Percentiles rank a stretch among this genome's conserved stretches.
phyloP scores from a whole-genome alignment of 2,888 invertebrate genomes.

The Eustalomyia histrio region DNA sequence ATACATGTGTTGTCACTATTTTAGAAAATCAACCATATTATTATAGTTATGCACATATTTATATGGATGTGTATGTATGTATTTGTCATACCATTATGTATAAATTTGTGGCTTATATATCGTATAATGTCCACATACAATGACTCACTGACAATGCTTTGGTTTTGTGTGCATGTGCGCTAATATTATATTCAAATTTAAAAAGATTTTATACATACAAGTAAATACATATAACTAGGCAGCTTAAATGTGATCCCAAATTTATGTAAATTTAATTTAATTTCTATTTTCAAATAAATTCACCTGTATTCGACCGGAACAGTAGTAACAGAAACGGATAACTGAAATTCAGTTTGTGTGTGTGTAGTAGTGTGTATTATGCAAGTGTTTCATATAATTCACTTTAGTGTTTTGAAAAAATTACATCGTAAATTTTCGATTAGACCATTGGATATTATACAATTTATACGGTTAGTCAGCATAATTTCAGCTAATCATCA shows the following conservation, averaged over 20 bases:
- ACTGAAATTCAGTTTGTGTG: background rate
- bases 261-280: slow-evolving; percentile 52
- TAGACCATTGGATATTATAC: slow-evolving; percentile 56
- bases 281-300: slow-evolving; percentile 31
- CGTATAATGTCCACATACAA: background rate
- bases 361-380: slow-evolving; percentile 4
- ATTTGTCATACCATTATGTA: background rate
- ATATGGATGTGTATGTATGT: background rate
- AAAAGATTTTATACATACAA: slow-evolving; percentile 4
- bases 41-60: background rate
- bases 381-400: slow-evolving; percentile 23
- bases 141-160: background rate
- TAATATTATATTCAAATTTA: slow-evolving; percentile 24
- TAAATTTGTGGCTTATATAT: background rate
- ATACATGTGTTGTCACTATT: background rate
- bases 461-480: slow-evolving; percentile 59
- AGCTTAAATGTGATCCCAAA: slow-evolving; percentile 32
- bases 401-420: slow-evolving; percentile 54
- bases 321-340: background rate
- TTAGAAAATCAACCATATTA: background rate
- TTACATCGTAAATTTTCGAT: slow-evolving; percentile 51
- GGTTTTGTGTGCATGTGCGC: background rate
- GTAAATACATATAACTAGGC: background rate
- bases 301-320: slow-evolving; percentile 6
- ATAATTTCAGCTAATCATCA: slow-evolving; percentile 62